Evolutionary conservation across 2,113 vertebrate genomes (phyloP).

Genomic region (Gobiocypris rarus): DNA sequence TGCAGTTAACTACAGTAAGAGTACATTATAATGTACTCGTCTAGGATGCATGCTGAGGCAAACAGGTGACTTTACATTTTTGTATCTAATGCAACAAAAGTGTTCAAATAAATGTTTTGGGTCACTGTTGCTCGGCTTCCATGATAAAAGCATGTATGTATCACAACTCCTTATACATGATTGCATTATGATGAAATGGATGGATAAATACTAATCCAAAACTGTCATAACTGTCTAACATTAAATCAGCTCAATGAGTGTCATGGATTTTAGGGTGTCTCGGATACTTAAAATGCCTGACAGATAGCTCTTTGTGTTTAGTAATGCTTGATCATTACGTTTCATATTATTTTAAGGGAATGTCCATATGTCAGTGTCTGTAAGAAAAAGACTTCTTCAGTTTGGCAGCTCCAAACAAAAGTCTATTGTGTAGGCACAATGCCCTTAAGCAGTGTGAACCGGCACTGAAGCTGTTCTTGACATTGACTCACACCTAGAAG

Average conservation of each 20-base stretch:
- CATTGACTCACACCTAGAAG: conserved; percentile 23
- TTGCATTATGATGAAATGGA: background rate
- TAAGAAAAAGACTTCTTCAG: conserved; percentile 9
- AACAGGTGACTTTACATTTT: too few species aligned
- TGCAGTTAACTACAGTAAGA: background rate
- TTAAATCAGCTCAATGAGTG: conserved; percentile 4
- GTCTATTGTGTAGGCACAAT: conserved; percentile 38
- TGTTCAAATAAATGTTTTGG: too few species aligned
- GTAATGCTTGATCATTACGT: conserved; percentile 20
- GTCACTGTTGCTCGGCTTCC: background rate
- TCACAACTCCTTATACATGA: background rate
- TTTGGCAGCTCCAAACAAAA: conserved; percentile 29
- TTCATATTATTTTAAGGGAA: background rate
- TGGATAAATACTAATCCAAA: background rate
- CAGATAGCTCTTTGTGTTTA: conserved; percentile 24
- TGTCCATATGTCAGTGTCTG: conserved; percentile 23
- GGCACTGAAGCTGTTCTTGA: conserved; percentile 17
- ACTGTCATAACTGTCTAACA: background rate
- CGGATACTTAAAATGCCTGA: background rate
- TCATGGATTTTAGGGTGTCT: background rate
- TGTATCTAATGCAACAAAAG: background rate
- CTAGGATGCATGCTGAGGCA: background rate
- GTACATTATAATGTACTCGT: background rate
- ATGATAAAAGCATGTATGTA: background rate
- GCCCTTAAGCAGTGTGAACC: conserved; percentile 18